phyloP scores from a whole-genome alignment of 2,113 vertebrate species.

The Hemichromis elongatus region DNA sequence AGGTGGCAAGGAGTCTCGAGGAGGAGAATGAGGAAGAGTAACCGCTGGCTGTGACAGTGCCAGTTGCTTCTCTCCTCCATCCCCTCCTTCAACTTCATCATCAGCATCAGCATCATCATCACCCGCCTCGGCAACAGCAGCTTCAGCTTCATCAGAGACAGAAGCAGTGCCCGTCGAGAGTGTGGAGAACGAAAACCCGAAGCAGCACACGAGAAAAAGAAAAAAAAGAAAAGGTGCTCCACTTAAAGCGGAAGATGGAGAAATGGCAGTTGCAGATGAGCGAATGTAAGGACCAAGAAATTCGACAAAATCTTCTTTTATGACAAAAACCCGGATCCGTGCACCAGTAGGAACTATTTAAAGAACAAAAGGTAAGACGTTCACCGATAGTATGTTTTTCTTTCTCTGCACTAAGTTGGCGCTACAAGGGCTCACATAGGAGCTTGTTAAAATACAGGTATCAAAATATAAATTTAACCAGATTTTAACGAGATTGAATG shows the following conservation, averaged over 20 bases:
- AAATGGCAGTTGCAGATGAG: constrained; percentile 52
- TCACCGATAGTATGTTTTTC: background rate
- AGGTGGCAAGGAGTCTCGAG: background rate
- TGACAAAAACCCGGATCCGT: constrained; percentile 38
- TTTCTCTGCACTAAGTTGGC: background rate
- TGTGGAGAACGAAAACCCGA: background rate
- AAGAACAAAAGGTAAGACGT: constrained; percentile 46
- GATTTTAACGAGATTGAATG: background rate
- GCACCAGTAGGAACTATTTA: constrained; percentile 29
- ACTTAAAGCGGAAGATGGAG: constrained; percentile 59
- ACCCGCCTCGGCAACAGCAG: constrained; percentile 16
- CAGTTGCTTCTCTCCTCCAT: constrained; percentile 22
- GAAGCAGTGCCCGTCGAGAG: constrained; percentile 17
- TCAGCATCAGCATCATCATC: constrained; percentile 16
- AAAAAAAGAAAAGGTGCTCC: constrained; percentile 16
- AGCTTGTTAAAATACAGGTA: background rate
- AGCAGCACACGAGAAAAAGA: background rate
- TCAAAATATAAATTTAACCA: background rate
- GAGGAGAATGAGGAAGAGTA: constrained; percentile 4
- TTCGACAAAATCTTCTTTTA: constrained; percentile 43
- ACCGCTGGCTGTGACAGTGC: constrained; percentile 43
- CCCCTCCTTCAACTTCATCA: background rate
- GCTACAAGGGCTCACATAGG: background rate
- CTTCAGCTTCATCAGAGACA: constrained; percentile 16
- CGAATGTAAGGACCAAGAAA: constrained; percentile 46